Percentiles rank a stretch among this genome's conserved stretches.
Evolutionary conservation across 2,797 vertebrate species (phyloP).

Genomic region (Threskiornis aethiopicus): DNA sequence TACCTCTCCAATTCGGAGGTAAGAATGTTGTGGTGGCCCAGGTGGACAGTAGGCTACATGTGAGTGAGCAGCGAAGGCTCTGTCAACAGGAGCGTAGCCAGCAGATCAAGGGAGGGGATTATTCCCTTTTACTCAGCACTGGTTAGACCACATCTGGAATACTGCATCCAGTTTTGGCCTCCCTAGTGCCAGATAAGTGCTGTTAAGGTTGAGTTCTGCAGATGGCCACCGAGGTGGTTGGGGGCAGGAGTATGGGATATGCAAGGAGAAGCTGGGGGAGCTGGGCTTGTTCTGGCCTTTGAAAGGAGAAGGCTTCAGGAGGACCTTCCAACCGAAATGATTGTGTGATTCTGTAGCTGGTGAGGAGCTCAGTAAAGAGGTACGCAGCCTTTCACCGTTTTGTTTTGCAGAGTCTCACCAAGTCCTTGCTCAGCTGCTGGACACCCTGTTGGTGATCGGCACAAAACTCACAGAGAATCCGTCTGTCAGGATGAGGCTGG

Average conservation of each 20-base stretch:
- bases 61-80: neutral
- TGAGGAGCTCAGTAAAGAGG: neutral
- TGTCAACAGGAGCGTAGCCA: neutral
- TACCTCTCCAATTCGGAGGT: neutral
- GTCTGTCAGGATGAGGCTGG: conserved; percentile 82
- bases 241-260: neutral
- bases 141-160: neutral
- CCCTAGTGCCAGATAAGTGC: neutral
- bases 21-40: neutral
- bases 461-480: conserved; percentile 86
- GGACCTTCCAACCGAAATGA: neutral
- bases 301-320: neutral
- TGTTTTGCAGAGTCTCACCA: conserved; percentile 90
- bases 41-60: neutral
- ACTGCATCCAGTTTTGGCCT: neutral
- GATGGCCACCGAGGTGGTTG: neutral
- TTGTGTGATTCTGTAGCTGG: neutral
- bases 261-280: neutral
- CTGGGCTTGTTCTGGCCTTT: neutral
- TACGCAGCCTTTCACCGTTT: neutral
- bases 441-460: conserved; percentile 90
- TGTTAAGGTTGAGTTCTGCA: neutral
- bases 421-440: conserved; percentile 92
- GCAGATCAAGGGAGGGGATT: neutral
- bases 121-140: neutral